Conservation (phyloP, 2,888 invertebrate species). For the Geophilus truncorum region DNA sequence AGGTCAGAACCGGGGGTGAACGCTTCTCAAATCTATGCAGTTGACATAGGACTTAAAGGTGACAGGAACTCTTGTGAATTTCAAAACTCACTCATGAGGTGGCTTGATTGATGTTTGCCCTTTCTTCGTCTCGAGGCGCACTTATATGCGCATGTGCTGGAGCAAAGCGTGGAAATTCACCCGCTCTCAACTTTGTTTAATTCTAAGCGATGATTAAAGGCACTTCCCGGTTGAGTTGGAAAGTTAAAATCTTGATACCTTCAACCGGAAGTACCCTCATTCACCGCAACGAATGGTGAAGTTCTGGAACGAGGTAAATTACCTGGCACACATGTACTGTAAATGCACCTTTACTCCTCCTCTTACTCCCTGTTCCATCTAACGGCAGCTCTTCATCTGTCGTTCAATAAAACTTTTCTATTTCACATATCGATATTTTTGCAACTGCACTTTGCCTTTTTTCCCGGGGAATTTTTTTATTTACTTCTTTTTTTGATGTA, state of each 20-base stretch:
- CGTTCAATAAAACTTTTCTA: slow-evolving; percentile 19
- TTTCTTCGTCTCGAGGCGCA: not conserved
- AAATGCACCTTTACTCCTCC: not conserved
- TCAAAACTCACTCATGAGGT: too few species aligned
- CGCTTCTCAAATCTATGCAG: not conserved
- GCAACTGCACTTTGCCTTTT: slow-evolving; percentile 11
- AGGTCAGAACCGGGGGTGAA: not conserved
- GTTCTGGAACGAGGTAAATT: too few species aligned
- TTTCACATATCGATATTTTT: slow-evolving; percentile 16
- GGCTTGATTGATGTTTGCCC: not conserved
- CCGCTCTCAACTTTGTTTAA: too few species aligned
- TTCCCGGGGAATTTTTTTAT: not conserved
- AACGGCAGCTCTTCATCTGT: not conserved
- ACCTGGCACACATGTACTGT: too few species aligned
- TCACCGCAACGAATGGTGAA: too few species aligned
- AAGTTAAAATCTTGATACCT: too few species aligned
- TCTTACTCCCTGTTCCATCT: not conserved
- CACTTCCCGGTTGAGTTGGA: too few species aligned
- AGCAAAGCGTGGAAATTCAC: too few species aligned
- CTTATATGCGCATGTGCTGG: too few species aligned
- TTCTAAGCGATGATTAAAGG: too few species aligned
- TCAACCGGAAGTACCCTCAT: too few species aligned
- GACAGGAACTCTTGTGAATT: too few species aligned
- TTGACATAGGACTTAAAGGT: not conserved
- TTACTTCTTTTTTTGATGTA: not conserved